A percentile compares a stretch with the other conserved stretches of the same genome.
These are phyloP conservation scores for Palythoa grandiflora DNA, from an alignment of 92 coral and sea anemone species.

Conservation along the genomic window DNA sequence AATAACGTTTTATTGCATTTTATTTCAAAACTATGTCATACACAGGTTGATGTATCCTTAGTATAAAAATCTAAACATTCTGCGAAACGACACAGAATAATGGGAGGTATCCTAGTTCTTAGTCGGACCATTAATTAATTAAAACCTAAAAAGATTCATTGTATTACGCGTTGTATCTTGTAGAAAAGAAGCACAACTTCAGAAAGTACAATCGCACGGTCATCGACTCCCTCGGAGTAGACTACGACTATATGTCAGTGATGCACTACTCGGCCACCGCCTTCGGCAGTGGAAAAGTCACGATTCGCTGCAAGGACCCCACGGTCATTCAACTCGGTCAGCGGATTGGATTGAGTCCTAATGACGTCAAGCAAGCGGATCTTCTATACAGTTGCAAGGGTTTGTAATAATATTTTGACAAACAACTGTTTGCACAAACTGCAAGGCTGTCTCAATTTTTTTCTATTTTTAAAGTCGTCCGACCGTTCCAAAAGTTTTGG, in stretches of 20 bases:
- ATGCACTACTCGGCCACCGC: constrained; percentile 94
- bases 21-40: no score
- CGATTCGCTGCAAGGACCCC: constrained; percentile 61
- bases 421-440: no score
- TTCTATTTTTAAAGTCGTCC: no score
- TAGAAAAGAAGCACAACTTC: constrained; percentile 86
- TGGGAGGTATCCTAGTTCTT: no score
- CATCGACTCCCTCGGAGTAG: constrained; percentile 83
- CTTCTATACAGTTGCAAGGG: constrained; percentile 75
- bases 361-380: constrained; percentile 76
- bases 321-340: constrained; percentile 78
- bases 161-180: not conserved
- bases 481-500: no score
- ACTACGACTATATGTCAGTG: constrained; percentile 83
- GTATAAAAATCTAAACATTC: no score
- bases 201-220: constrained; percentile 80
- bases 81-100: no score
- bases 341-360: constrained; percentile 75
- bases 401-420: not conserved
- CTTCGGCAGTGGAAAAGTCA: constrained; percentile 64
- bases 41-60: no score
- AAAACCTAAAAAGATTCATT: not conserved
- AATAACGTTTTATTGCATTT: no score
- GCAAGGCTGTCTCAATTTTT: no score
- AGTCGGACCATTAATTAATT: no score